phyloP scores from a whole-genome alignment of 2,113 vertebrate genomes.

The Barbus barbus region DNA sequence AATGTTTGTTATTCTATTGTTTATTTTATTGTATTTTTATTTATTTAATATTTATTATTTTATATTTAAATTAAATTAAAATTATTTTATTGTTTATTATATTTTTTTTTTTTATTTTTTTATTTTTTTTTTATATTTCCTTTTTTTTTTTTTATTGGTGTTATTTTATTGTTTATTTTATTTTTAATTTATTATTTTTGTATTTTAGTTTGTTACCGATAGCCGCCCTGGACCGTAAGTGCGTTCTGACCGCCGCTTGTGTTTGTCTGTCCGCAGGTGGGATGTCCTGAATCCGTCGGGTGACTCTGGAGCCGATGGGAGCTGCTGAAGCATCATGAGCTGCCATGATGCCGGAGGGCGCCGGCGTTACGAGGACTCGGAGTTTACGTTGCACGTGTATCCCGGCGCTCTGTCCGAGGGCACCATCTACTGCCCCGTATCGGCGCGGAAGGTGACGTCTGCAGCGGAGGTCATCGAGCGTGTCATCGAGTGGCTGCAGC shows the following conservation, averaged over 20 bases:
- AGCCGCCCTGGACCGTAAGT: background rate
- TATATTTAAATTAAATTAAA: no score
- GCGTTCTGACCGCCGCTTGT: background rate
- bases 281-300: conserved; percentile 77
- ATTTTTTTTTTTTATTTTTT: no score
- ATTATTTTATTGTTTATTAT: no score
- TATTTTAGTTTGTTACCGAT: background rate
- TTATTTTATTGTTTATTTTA: no score
- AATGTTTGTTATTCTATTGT: no score
- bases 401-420: conserved; percentile 89
- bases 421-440: conserved; percentile 91
- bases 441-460: conserved; percentile 86
- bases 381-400: conserved; percentile 88
- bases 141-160: no score
- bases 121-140: no score
- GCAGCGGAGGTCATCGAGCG: conserved; percentile 92
- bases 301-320: conserved; percentile 82
- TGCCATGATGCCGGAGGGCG: conserved; percentile 93
- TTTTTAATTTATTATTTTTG: no score
- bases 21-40: no score
- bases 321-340: conserved; percentile 89
- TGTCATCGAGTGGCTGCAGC: conserved; percentile 84
- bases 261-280: conserved; percentile 65
- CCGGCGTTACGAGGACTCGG: conserved; percentile 92
- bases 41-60: no score